Evolutionary conservation across 2,888 invertebrate genomes (phyloP).

Genomic region (Parascotia fuliginaria): DNA sequence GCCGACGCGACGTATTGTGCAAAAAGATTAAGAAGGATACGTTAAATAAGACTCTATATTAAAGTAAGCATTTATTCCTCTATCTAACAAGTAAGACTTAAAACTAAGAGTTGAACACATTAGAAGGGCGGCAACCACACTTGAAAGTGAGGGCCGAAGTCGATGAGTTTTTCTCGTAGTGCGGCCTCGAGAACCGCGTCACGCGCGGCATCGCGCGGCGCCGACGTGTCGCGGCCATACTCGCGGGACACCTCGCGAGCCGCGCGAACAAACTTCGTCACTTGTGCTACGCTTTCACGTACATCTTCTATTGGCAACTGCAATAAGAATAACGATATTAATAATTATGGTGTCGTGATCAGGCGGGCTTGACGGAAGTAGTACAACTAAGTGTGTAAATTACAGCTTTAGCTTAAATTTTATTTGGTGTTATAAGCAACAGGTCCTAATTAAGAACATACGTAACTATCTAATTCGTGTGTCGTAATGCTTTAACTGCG

Average conservation of each 20-base stretch:
- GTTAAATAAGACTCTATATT: not conserved
- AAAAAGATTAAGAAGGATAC: too few species aligned
- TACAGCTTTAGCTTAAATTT: too few species aligned
- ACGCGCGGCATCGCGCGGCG: constrained; percentile 69
- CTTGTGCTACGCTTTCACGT: constrained; percentile 77
- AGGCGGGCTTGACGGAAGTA: too few species aligned
- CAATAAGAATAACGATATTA: not conserved
- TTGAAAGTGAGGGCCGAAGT: constrained; percentile 79
- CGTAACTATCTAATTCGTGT: too few species aligned
- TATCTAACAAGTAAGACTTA: constrained; percentile 38
- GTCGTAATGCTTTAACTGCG: too few species aligned
- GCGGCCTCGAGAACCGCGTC: constrained; percentile 79
- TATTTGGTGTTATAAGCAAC: too few species aligned
- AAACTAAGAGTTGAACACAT: constrained; percentile 67
- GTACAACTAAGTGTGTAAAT: too few species aligned
- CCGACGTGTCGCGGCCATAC: constrained; percentile 62
- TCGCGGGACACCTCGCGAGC: constrained; percentile 76
- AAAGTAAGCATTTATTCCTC: constrained; percentile 46
- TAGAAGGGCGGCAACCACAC: constrained; percentile 86
- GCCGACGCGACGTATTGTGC: too few species aligned
- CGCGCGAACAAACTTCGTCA: constrained; percentile 72
- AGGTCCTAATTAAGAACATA: too few species aligned
- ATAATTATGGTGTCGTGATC: too few species aligned
- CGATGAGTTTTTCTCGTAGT: constrained; percentile 81
- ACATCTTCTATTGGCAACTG: constrained; percentile 73